Evolutionary conservation across 2,888 invertebrate genomes (phyloP).

Genomic region (Desoria tigrina): DNA sequence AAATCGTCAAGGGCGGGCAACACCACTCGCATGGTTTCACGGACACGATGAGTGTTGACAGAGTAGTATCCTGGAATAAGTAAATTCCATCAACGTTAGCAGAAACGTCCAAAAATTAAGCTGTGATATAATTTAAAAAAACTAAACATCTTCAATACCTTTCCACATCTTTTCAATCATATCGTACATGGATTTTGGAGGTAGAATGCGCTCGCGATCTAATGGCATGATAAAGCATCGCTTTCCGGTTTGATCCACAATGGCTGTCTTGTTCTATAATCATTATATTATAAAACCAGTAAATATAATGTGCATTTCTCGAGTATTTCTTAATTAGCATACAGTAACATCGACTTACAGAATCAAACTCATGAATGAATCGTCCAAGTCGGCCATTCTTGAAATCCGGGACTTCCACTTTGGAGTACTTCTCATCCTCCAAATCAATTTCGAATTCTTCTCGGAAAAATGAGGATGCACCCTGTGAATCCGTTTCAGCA

Average conservation of each 20-base stretch:
- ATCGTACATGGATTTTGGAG: conserved; percentile 78
- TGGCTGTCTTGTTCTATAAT: conserved; percentile 69
- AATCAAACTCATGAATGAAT: conserved; percentile 89
- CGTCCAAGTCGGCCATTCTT: conserved; percentile 77
- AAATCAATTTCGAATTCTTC: conserved; percentile 80
- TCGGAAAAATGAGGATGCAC: conserved; percentile 63
- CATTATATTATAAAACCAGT: conserved; percentile 6
- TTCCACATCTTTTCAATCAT: conserved; percentile 76
- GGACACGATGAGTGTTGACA: conserved; percentile 72
- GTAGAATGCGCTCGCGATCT: conserved; percentile 73
- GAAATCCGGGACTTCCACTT: conserved; percentile 83
- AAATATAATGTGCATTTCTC: background rate
- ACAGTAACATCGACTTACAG: conserved; percentile 55
- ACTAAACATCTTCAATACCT: conserved; percentile 56
- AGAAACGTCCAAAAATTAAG: conserved; percentile 14
- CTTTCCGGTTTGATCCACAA: conserved; percentile 71
- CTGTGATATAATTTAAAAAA: background rate
- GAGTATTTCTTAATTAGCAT: conserved; percentile 7
- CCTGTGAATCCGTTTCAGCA: conserved; percentile 36
- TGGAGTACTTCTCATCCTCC: conserved; percentile 63
- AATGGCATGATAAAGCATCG: conserved; percentile 91
- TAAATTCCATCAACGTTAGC: background rate
- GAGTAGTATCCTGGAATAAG: conserved; percentile 75
- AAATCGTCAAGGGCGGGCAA: conserved; percentile 66
- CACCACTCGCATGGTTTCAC: conserved; percentile 74